These are phyloP conservation scores for Vidua chalybeata DNA, from an alignment of 2,113 vertebrate genomes.

Conservation along the genomic window DNA sequence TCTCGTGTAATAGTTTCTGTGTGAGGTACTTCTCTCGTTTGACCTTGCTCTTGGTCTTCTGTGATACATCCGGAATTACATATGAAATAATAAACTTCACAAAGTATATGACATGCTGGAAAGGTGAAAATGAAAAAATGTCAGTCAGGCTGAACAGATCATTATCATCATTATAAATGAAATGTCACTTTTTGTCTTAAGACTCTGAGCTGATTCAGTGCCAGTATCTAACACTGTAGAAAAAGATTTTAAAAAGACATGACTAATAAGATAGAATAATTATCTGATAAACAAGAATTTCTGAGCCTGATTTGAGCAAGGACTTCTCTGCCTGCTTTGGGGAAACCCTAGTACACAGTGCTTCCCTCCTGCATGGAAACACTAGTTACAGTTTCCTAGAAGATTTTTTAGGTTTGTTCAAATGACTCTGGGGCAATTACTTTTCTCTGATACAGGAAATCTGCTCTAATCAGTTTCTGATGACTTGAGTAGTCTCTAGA, in stretches of 20 bases:
- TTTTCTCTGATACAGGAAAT: neutral
- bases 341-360: neutral
- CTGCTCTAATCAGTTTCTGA: neutral
- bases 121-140: constrained; percentile 37
- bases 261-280: neutral
- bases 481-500: neutral
- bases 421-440: neutral
- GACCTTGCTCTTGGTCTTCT: constrained; percentile 86
- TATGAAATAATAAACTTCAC: constrained; percentile 91
- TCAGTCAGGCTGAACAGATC: neutral
- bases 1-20: constrained; percentile 88
- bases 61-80: constrained; percentile 85
- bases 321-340: neutral
- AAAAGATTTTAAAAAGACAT: neutral
- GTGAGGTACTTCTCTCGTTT: constrained; percentile 91
- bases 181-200: neutral
- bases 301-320: neutral
- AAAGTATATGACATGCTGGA: constrained; percentile 89
- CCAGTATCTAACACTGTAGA: neutral
- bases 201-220: neutral
- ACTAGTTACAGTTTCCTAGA: neutral
- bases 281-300: neutral
- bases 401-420: neutral
- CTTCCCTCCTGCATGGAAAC: neutral
- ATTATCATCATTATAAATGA: neutral